Evolutionary conservation across 1,140 invertebrate genomes (phyloP).

Genomic region (Aleiodes sp.): DNA sequence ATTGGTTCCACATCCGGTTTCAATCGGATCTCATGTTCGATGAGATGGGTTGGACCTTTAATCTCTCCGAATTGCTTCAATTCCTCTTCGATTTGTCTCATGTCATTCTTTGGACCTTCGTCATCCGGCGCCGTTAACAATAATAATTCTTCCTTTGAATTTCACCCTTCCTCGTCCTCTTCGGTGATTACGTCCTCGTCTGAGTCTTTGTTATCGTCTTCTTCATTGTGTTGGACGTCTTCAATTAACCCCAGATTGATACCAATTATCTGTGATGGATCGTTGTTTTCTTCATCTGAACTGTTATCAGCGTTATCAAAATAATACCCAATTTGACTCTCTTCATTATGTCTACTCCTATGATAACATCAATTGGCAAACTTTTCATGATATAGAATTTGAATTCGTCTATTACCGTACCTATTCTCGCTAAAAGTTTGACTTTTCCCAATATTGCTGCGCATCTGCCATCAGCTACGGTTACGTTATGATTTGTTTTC

Average conservation of each 20-base stretch:
- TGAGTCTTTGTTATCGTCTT: neutral
- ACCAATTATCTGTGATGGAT: too few species aligned
- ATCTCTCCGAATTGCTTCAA: neutral
- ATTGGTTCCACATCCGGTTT: neutral
- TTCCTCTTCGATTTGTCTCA: conserved; percentile 49
- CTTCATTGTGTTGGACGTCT: too few species aligned
- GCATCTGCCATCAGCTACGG: neutral
- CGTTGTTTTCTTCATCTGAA: neutral
- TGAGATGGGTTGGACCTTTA: neutral
- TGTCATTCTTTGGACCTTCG: conserved; percentile 62
- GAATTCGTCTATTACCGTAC: neutral
- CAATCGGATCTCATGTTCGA: neutral
- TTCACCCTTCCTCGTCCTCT: neutral
- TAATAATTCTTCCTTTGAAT: neutral
- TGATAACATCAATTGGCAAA: neutral
- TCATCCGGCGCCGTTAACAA: neutral
- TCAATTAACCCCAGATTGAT: too few species aligned
- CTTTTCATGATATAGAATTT: neutral
- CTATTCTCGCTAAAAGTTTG: neutral
- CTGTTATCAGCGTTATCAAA: neutral
- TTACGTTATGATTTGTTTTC: neutral
- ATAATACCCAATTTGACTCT: neutral
- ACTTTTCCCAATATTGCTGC: neutral
- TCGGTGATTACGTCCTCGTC: neutral
- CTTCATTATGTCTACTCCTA: neutral